Evolutionary conservation across 2,113 vertebrate genomes (phyloP), one percentile per base, ranked within the genome.

Genomic region (Haemorhous mexicanus): DNA sequence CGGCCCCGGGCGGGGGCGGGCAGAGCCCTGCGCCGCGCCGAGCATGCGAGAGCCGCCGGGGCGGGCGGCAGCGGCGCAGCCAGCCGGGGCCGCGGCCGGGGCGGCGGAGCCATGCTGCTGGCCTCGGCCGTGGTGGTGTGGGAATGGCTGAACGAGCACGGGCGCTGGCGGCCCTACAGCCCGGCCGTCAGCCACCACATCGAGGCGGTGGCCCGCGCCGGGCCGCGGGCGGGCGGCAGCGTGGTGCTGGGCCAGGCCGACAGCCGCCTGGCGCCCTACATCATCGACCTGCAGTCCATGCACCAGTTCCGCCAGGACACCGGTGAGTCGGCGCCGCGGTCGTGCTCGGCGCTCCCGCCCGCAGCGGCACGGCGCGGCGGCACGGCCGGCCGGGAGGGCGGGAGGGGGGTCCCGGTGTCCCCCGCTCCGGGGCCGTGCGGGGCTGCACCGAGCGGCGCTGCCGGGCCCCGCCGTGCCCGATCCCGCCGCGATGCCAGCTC

Each of bases 81-180:
- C 64, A 67, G 64, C 64, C 64, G 64, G 66, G 66, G 66, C 66
- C 44, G 66, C 44, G 66, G 66, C 66, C 44, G 66, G 66, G 66
- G 66, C 66, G 44, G 66, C 66, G 44, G 66, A 68, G 66, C 66
- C 66, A 68, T 68, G 66, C 66, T 68, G 66, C 46, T 68, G 44
- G 66, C 66, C 66, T 68, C 66, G 66, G 66, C 44, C 33, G 66
- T 68, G 66, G 66, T 68, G 66, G 66, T 68, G 66, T 68, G 66
- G 66, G 66, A 68, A 49, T 68, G 66, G 66, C 66, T 68, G 66
- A 68, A 68, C 66, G 66, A 99, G 97, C 99, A 99, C 98, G 99
- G 99, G 95, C 99, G 99, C 96, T 99, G 99, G 99, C 98, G 99
- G 96, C 99, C 99, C 96, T 99, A 99, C 98, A 99, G 99, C 98